These are phyloP conservation scores for Cyprinodon diabolis DNA, from an alignment of 2,797 vertebrate species.

Conservation along the genomic window DNA sequence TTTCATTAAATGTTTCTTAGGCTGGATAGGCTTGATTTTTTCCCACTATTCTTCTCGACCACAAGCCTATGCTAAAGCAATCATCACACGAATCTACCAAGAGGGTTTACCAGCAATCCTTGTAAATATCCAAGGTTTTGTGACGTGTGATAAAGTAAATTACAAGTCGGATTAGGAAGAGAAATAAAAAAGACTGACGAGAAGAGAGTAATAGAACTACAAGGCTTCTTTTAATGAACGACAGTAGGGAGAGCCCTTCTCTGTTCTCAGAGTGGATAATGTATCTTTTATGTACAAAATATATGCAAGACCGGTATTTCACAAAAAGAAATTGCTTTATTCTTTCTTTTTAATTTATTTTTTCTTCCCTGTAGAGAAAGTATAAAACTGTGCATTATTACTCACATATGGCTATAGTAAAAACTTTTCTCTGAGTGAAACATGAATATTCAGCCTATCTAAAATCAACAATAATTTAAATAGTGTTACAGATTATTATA, in stretches of 20 bases:
- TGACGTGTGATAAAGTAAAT: neutral
- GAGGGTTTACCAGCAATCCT: neutral
- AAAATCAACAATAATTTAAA: no score
- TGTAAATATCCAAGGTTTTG: neutral
- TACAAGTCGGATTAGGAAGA: neutral
- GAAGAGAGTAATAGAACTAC: neutral
- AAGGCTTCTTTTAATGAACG: neutral
- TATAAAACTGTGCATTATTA: neutral
- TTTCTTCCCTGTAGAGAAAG: neutral
- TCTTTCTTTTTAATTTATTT: neutral
- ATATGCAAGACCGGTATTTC: no score
- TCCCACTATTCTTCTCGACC: no score
- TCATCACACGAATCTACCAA: no score
- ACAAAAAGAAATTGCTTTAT: no score
- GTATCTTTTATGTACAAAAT: neutral
- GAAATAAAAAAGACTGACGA: neutral
- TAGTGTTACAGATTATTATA: no score
- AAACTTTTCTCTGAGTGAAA: neutral
- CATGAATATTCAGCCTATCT: neutral
- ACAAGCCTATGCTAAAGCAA: no score
- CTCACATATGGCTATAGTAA: neutral
- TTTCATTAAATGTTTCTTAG: neutral
- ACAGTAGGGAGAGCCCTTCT: neutral
- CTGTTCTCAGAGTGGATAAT: neutral
- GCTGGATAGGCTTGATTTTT: neutral